These are phyloP conservation scores for Drosophila lowei DNA, from an alignment of 1,140 invertebrate genomes.

Conservation along the genomic window DNA sequence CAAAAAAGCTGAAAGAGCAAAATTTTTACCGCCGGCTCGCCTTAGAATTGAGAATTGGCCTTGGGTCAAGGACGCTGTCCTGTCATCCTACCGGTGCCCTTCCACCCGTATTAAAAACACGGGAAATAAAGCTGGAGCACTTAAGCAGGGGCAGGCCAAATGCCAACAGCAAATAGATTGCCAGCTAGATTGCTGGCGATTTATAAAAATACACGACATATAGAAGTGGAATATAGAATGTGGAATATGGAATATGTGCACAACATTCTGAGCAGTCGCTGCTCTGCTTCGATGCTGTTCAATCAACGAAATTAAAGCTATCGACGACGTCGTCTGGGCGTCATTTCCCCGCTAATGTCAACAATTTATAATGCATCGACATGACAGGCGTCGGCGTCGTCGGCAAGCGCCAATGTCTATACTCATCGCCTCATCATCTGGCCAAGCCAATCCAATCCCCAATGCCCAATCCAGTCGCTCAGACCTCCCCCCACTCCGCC, in stretches of 20 bases:
- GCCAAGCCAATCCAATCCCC: conserved; percentile 5
- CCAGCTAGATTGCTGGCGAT: conserved; percentile 48
- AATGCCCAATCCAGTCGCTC: too few species aligned
- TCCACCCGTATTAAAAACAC: background rate
- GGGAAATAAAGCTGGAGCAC: conserved; percentile 34
- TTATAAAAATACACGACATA: conserved; percentile 30
- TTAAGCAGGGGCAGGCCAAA: conserved; percentile 53
- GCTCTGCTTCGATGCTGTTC: conserved; percentile 16
- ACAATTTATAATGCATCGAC: conserved; percentile 71
- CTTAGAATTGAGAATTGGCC: conserved; percentile 40
- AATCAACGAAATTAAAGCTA: conserved; percentile 59
- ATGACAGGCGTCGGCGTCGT: conserved; percentile 25
- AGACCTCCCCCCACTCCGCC: background rate
- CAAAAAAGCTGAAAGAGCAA: conserved; percentile 31
- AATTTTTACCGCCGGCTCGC: conserved; percentile 25
- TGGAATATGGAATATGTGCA: background rate
- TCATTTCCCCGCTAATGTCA: conserved; percentile 65
- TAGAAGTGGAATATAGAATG: conserved; percentile 1
- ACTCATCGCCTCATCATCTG: conserved; percentile 27
- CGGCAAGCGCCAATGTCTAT: conserved; percentile 27
- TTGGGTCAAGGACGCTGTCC: conserved; percentile 55
- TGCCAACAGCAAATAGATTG: conserved; percentile 67
- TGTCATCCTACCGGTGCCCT: conserved; percentile 19
- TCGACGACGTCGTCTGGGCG: conserved; percentile 42
- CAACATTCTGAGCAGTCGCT: conserved; percentile 23